Evolutionary conservation across 2,113 vertebrate genomes (phyloP).

Genomic region (Xenotilapia leptura): DNA sequence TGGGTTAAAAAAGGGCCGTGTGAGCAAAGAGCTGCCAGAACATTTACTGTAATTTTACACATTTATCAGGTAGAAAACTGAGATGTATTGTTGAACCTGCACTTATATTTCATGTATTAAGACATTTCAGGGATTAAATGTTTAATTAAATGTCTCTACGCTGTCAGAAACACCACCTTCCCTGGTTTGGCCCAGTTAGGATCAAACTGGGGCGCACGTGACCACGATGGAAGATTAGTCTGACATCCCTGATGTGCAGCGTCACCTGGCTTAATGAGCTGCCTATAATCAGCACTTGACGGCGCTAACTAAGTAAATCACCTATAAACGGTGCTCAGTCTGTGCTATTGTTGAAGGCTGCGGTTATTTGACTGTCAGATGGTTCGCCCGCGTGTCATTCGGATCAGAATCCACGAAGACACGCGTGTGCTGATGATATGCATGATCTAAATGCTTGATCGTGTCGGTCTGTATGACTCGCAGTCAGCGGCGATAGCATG

Average conservation of each 20-base stretch:
- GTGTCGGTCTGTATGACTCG: fast-evolving
- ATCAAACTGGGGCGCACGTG: not conserved
- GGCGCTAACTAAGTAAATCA: not conserved
- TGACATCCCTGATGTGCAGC: not conserved
- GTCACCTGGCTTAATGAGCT: not conserved
- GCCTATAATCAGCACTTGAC: not conserved
- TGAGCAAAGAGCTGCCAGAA: not conserved
- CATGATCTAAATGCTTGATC: fast-evolving
- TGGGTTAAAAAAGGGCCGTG: not conserved
- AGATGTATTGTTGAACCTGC: not conserved
- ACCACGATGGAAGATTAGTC: not conserved
- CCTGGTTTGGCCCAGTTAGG: not conserved
- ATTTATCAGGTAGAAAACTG: not conserved
- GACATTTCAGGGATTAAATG: not conserved
- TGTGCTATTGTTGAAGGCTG: not conserved
- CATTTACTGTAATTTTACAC: not conserved
- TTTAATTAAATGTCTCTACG: fast-evolving
- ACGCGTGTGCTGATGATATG: not conserved
- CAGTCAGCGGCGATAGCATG: not conserved
- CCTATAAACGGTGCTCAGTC: not conserved
- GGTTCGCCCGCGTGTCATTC: fast-evolving
- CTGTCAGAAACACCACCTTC: fast-evolving
- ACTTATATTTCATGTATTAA: not conserved
- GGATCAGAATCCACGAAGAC: not conserved
- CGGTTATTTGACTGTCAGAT: not conserved